These are phyloP conservation scores for Pollenia labialis DNA, from an alignment of 2,888 invertebrate genomes.

Conservation along the genomic window DNA sequence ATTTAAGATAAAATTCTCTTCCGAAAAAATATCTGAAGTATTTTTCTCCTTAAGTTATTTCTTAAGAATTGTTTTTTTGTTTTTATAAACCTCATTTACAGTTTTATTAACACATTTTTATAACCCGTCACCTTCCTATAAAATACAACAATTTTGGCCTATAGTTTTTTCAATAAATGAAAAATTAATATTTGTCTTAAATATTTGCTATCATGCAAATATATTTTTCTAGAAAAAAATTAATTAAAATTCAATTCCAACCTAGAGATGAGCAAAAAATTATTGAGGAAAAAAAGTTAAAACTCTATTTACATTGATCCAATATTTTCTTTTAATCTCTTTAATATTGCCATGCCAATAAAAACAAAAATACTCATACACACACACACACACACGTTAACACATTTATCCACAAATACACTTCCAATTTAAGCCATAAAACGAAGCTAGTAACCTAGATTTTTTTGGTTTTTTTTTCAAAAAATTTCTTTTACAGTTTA, in stretches of 20 bases:
- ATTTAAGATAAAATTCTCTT: too few species aligned
- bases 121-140: too few species aligned
- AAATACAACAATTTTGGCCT: too few species aligned
- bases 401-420: not conserved
- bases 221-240: slow-evolving; percentile 48
- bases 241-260: slow-evolving; percentile 70
- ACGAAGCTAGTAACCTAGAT: slow-evolving; percentile 61
- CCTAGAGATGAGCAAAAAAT: slow-evolving; percentile 12
- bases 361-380: slow-evolving; percentile 75
- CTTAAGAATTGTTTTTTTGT: too few species aligned
- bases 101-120: too few species aligned
- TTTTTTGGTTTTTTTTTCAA: not conserved
- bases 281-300: slow-evolving; percentile 25
- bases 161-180: not conserved
- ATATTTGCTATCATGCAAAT: slow-evolving; percentile 41
- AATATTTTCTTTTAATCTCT: slow-evolving; percentile 71
- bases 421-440: slow-evolving; percentile 19
- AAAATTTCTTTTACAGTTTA: slow-evolving; percentile 55
- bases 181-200: slow-evolving; percentile 45
- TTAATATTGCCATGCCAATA: slow-evolving; percentile 76
- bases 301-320: slow-evolving; percentile 65
- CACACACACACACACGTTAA: not conserved
- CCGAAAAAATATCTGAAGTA: too few species aligned
- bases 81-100: too few species aligned
- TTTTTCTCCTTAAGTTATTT: too few species aligned